Conservation (phyloP, 2,888 invertebrate genomes). For the Drosophila helvetica region DNA sequence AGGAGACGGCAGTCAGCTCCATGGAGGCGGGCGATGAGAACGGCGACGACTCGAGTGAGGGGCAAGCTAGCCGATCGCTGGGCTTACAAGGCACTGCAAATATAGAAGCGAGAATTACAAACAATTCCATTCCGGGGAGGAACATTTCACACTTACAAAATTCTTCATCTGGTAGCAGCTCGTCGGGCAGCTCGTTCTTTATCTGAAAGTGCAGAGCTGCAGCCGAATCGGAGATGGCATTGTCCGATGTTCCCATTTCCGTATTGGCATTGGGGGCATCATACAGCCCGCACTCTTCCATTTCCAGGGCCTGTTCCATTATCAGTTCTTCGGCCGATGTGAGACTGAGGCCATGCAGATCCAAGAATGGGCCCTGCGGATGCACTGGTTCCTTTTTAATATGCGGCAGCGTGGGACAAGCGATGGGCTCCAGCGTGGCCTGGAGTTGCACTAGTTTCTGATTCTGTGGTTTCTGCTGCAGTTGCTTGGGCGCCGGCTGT, state of each 20-base stretch:
- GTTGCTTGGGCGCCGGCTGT: conserved; percentile 77
- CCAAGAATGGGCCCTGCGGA: conserved; percentile 69
- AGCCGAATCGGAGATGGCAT: conserved; percentile 78
- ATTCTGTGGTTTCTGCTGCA: conserved; percentile 69
- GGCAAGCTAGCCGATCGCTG: conserved; percentile 73
- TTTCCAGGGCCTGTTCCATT: conserved; percentile 83
- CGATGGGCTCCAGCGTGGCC: background rate
- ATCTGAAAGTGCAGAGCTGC: conserved; percentile 80
- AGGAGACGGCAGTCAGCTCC: conserved; percentile 69
- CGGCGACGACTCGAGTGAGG: conserved; percentile 82
- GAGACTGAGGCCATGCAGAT: conserved; percentile 81
- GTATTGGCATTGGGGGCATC: conserved; percentile 63
- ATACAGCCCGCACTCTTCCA: conserved; percentile 82
- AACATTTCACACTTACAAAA: conserved; percentile 67
- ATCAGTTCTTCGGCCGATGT: conserved; percentile 83
- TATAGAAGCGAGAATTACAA: background rate
- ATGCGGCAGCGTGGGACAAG: conserved; percentile 43
- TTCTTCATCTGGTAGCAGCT: conserved; percentile 76
- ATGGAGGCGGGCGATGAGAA: conserved; percentile 82
- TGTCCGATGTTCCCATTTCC: conserved; percentile 75
- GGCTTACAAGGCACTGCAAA: conserved; percentile 71
- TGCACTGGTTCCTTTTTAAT: conserved; percentile 66
- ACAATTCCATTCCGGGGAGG: background rate
- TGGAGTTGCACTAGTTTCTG: conserved; percentile 55
- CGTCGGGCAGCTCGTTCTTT: conserved; percentile 78